A percentile compares a stretch with the other conserved stretches of the same genome.
Evolutionary conservation across 2,797 vertebrate species (phyloP).

Genomic region (Acanthurus leucopareius): DNA sequence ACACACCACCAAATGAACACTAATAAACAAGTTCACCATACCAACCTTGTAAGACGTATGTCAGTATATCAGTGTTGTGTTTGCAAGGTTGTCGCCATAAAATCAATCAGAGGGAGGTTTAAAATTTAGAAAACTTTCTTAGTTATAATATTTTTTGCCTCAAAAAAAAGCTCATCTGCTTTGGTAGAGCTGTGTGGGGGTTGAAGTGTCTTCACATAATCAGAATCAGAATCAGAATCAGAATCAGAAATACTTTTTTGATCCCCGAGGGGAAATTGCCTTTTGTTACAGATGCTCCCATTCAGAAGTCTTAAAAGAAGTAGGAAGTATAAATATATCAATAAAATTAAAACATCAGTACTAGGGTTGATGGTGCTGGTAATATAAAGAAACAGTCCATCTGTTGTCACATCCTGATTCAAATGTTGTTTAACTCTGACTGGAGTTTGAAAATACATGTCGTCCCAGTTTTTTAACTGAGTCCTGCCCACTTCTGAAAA

Average conservation of each 20-base stretch:
- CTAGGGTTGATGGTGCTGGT: background rate
- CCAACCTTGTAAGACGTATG: background rate
- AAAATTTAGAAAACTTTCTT: background rate
- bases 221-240: too few species aligned
- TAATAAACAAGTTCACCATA: background rate
- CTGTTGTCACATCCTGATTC: background rate
- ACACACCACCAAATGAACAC: background rate
- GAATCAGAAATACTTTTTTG: too few species aligned
- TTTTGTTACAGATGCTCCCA: too few species aligned
- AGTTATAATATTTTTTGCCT: background rate
- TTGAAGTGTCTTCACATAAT: too few species aligned
- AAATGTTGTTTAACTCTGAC: background rate
- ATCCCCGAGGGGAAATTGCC: too few species aligned
- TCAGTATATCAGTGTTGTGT: background rate
- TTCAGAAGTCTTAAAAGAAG: too few species aligned
- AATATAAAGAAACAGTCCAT: background rate
- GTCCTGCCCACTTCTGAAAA: background rate
- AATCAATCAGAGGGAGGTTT: background rate
- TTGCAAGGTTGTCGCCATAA: too few species aligned
- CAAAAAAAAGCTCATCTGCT: background rate
- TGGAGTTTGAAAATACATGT: background rate
- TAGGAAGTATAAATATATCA: too few species aligned
- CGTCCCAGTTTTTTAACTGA: background rate
- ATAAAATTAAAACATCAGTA: too few species aligned
- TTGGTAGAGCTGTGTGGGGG: background rate